A percentile compares a stretch with the other conserved stretches of the same genome.
These are phyloP conservation scores for Macrophya annulata DNA, from an alignment of 2,888 invertebrate species.

Conservation along the genomic window DNA sequence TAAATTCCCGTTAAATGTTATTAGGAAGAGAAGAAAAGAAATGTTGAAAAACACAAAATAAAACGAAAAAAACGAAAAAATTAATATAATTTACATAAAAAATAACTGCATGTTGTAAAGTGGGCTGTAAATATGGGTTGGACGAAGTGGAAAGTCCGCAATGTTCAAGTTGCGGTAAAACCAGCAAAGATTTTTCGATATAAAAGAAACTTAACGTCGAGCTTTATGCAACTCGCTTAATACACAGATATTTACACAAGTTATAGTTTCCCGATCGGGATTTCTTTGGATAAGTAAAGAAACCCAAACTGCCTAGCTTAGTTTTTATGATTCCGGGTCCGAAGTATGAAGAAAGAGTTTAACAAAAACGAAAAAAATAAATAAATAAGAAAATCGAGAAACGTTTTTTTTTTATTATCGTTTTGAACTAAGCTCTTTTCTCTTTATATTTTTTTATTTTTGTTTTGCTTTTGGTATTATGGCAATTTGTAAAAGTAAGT, in stretches of 20 bases:
- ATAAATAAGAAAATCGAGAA: neutral
- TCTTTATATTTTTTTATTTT: neutral
- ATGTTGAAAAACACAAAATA: too few species aligned
- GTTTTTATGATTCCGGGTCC: neutral
- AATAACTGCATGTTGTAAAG: neutral
- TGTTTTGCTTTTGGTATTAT: neutral
- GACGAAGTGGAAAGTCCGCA: constrained; percentile 3
- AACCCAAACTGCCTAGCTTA: neutral
- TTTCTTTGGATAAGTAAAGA: neutral
- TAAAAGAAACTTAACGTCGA: neutral
- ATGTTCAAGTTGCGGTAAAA: neutral
- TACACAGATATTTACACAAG: constrained; percentile 64
- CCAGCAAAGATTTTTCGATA: neutral
- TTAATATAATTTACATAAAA: neutral
- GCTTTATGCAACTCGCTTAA: constrained; percentile 62
- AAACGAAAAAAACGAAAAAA: neutral
- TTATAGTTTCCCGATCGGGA: constrained; percentile 68
- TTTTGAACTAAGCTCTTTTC: neutral
- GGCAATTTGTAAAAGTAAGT: neutral
- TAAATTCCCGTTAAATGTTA: neutral
- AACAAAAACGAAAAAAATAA: neutral
- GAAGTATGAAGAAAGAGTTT: neutral
- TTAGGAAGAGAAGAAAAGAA: neutral
- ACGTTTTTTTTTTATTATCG: neutral
- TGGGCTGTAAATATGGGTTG: constrained; percentile 14